Conservation (phyloP, 2,888 invertebrate species). For the Trissolcus japonicus region DNA sequence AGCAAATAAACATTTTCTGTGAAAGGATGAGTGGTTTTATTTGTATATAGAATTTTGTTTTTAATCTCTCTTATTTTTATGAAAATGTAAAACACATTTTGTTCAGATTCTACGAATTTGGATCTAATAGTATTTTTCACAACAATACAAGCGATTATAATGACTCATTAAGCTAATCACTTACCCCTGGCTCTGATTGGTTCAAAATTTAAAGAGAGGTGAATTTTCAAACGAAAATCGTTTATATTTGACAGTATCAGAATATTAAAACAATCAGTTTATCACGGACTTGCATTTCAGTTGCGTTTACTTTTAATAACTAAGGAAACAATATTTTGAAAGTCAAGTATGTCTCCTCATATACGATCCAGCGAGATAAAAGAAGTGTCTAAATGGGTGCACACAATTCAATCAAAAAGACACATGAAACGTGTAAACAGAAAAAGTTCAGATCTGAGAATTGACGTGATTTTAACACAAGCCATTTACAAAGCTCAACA, state of each 20-base stretch:
- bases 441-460: not conserved
- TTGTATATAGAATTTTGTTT: not conserved
- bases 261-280: not conserved
- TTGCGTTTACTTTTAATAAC: not conserved
- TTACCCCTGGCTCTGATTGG: not conserved
- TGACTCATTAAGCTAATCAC: not conserved
- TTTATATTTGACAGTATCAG: not conserved
- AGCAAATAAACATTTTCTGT: too few species aligned
- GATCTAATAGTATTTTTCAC: not conserved
- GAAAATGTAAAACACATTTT: too few species aligned
- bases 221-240: not conserved
- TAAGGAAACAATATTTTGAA: too few species aligned
- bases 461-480: not conserved
- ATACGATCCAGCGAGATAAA: too few species aligned
- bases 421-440: not conserved
- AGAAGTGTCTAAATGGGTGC: conserved; percentile 1
- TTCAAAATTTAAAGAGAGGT: not conserved
- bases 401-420: not conserved
- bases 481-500: not conserved
- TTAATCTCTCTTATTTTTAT: not conserved
- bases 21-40: too few species aligned
- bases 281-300: not conserved
- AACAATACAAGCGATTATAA: not conserved
- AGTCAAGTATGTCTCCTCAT: too few species aligned
- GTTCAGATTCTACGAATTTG: too few species aligned